Conservation (phyloP, 1,140 invertebrate species). For the Protaetia brevitarsis region DNA sequence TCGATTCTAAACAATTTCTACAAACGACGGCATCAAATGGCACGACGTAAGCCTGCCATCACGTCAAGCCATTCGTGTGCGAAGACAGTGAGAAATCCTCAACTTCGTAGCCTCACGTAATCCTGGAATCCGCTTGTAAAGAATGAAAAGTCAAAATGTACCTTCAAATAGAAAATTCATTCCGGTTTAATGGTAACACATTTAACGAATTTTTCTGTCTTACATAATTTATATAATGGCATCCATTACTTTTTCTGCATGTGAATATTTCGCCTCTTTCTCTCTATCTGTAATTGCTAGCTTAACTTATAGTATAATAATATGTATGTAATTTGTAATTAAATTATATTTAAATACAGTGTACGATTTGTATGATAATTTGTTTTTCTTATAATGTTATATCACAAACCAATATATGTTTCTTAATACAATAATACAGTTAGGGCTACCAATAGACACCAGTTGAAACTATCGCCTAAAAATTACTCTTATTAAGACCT, state of each 20-base stretch:
- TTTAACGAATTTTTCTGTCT: constrained; percentile 18
- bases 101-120: constrained; percentile 86
- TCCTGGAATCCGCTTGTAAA: constrained; percentile 76
- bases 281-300: neutral
- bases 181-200: neutral
- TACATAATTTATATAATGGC: neutral
- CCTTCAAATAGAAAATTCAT: constrained; percentile 2
- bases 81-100: constrained; percentile 87
- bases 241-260: constrained; percentile 23
- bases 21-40: constrained; percentile 88
- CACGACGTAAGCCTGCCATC: constrained; percentile 89
- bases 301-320: neutral
- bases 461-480: too few species aligned
- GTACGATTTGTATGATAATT: constrained; percentile 27
- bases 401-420: neutral
- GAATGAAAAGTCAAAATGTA: neutral
- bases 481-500: too few species aligned
- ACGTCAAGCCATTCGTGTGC: constrained; percentile 89
- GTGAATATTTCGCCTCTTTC: constrained; percentile 29
- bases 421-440: constrained; percentile 5
- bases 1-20: constrained; percentile 91
- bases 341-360: constrained; percentile 29
- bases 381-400: neutral
- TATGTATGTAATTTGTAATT: constrained; percentile 26
- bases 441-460: too few species aligned